Percentiles rank a stretch among this genome's conserved stretches.
phyloP scores from a whole-genome alignment of 2,888 invertebrate genomes.

The Hypomecis atomaria region DNA sequence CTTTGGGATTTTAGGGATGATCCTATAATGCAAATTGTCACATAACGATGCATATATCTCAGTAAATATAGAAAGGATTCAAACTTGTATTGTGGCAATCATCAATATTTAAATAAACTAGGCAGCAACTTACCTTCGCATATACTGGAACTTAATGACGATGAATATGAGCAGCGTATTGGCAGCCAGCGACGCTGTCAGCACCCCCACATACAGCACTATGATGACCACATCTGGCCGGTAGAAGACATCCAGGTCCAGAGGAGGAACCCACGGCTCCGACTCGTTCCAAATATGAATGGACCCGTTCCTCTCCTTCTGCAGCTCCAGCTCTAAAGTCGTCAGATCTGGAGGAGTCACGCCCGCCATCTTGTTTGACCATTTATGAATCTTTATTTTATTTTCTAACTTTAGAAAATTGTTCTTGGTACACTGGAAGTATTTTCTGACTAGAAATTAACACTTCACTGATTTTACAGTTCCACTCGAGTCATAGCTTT shows the following conservation, averaged over 20 bases:
- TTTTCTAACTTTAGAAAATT: background rate
- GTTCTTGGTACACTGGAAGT: background rate
- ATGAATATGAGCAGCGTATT: constrained; percentile 88
- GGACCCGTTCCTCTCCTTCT: constrained; percentile 44
- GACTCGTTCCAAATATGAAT: constrained; percentile 56
- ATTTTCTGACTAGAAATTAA: too few species aligned
- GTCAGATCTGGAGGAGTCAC: constrained; percentile 24
- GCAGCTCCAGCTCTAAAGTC: constrained; percentile 18
- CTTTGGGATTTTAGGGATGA: too few species aligned
- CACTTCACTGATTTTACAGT: background rate
- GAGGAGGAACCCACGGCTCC: constrained; percentile 56
- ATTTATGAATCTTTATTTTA: constrained; percentile 8
- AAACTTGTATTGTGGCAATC: too few species aligned
- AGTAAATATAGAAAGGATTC: too few species aligned
- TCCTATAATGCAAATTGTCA: too few species aligned
- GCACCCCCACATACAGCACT: constrained; percentile 86
- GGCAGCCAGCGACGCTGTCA: constrained; percentile 86
- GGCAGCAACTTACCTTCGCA: constrained; percentile 86
- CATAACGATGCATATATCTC: too few species aligned
- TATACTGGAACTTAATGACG: constrained; percentile 89
- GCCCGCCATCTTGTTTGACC: constrained; percentile 18
- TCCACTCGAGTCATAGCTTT: too few species aligned
- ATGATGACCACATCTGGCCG: constrained; percentile 83
- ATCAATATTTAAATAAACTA: too few species aligned
- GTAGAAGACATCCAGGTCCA: constrained; percentile 74